Conservation (phyloP, 2,888 invertebrate genomes). For the Hetaerina titia region DNA sequence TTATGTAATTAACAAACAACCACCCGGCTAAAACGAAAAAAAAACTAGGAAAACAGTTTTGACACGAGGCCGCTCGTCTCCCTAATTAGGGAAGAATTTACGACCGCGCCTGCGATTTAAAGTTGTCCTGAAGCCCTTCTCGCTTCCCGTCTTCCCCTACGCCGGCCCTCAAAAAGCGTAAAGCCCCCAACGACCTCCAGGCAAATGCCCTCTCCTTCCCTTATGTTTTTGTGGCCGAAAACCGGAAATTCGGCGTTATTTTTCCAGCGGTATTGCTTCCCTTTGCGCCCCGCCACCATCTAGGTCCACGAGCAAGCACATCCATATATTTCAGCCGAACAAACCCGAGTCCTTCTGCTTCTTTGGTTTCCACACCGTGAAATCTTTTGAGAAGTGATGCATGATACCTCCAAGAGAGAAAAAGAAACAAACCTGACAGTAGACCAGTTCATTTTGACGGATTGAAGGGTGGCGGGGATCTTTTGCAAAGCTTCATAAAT, state of each 20-base stretch:
- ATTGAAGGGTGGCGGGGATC: no score
- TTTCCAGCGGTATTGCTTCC: not conserved
- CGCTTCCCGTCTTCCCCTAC: not conserved
- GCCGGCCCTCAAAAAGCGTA: constrained; percentile 10
- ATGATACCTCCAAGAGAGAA: no score
- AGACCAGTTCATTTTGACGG: no score
- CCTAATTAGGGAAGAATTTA: constrained; percentile 62
- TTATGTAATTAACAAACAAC: constrained; percentile 11
- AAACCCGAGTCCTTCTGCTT: no score
- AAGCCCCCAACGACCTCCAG: constrained; percentile 15
- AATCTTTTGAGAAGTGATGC: no score
- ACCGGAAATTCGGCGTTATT: constrained; percentile 15
- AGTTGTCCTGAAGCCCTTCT: not conserved
- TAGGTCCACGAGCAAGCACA: not conserved
- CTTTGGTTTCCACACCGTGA: no score
- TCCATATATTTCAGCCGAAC: no score
- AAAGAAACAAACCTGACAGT: no score
- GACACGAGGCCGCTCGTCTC: constrained; percentile 15
- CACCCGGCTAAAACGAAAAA: not conserved
- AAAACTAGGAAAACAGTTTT: constrained; percentile 47
- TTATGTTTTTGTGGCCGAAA: not conserved
- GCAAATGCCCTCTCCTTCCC: not conserved
- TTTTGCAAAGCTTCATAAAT: no score
- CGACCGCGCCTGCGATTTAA: constrained; percentile 25
- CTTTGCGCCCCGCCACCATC: not conserved